Base-by-base conservation (phyloP, 2,113 vertebrate species). In the Chamaetylas fuelleborni region DNA sequence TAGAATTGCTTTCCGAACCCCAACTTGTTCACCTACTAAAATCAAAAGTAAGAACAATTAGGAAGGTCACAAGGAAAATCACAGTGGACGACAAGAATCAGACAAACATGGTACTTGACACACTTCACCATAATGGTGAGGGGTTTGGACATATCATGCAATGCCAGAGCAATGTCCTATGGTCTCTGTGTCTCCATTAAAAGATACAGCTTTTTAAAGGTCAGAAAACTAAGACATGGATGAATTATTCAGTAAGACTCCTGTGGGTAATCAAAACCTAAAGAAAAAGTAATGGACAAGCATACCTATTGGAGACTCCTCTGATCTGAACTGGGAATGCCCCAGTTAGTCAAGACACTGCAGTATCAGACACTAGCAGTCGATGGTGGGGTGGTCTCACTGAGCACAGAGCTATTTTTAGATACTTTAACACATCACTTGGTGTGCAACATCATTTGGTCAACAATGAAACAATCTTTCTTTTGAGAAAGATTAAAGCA, bases 241-340 rank as follows among this genome's bases (percentile, higher is more conserved):
- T 4, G 9, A 89, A 51, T 42, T 56, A 93, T 33, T 91, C 56
- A 91, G 43, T 48, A 86, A 93, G 31, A 71, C n/a, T 72, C 36
- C 3, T 79, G 81, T 69, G 78, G 81, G 24, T 38, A 81, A 95
- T 1, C 65, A 53, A 91, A 74, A 89, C 89, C 93, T 95, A 56
- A 83, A 77, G 4, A 83, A 58, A 88, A 40, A 88, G 65, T 64
- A 96, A 89, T 29, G 65, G 81, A 91, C 69, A 87, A 81, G 83
- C 91, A 67, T 65, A 95, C 89, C 94, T 96, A 74, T 42, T 92
- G n/a, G 53, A 93, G 89, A 77, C 47, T 95, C 94, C 94, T 96
- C 66, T 93, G 92, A 72, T 79, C 61, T 89, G 81, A 96, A 11
- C 31, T 88, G 71, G 58, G 86, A 78, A 89, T 64, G 83, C 65